Base-by-base conservation (phyloP, 2,888 invertebrate genomes). In the Aphidoletes aphidimyza region DNA sequence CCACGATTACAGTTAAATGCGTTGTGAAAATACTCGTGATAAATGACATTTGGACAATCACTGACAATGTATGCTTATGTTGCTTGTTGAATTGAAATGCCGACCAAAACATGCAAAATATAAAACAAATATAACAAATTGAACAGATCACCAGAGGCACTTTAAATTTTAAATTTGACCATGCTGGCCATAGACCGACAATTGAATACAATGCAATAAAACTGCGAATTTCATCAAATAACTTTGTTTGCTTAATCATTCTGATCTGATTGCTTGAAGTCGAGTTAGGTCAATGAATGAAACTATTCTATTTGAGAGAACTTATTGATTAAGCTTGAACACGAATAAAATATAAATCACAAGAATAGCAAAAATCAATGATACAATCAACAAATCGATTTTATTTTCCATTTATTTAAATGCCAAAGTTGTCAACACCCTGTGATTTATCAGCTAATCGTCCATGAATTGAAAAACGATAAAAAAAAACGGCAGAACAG, bases 1-100 rank as follows among this genome's bases (percentile, higher is more conserved):
- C 88, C 5, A 86, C 8, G 9, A 88, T 83, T 0, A 87, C 86
- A 0, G 86, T 84, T 14, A 88, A 83, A 86, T 88, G 87, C 3
- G 87, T 86, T 0, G 87, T 14, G 1, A 87, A 86, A 85, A 87
- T 86, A 0, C 87, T 85, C 6, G 87, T 34, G 85, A 87, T 87
- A 0, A 87, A 84, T n/a, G 87, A 47, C 8, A 85, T 85, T 37
- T 84, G 83, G 0, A 87, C 86, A 22, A 86, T 59, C n/a, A 85
- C 19, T 22, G 86, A 86, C 6, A 87, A 36, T 14, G 85, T 84
- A 1, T 81, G 81, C 84, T 0, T 81, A 83, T 19, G 84, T 47
- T 0, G 84, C 59, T n/a, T 78, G 84, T 85, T 83, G 3, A 86
- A 37, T 59, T 49, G 69, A 84, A 86, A 78, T 26, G 85, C 85